Conservation (phyloP, 2,888 invertebrate species). For the Acanthosepion esculentum region DNA sequence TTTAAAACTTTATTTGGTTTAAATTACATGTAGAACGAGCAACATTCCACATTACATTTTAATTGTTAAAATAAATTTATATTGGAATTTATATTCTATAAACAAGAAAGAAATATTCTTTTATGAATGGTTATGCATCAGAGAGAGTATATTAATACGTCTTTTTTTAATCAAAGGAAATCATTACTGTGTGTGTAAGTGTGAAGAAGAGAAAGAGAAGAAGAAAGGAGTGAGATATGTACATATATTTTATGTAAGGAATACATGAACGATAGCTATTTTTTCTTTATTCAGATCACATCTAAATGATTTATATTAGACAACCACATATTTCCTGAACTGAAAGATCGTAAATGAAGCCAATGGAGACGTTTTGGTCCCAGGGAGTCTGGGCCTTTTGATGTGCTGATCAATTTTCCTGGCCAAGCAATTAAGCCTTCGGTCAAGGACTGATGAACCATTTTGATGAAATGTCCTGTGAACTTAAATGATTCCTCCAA, state of each 20-base stretch:
- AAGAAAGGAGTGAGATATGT: background rate
- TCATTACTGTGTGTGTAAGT: background rate
- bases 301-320: background rate
- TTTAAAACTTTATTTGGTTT: no score
- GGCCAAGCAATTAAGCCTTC: background rate
- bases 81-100: no score
- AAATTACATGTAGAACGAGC: no score
- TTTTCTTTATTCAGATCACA: background rate
- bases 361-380: background rate
- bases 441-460: conserved; percentile 6
- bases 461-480: conserved; percentile 21
- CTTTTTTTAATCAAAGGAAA: background rate
- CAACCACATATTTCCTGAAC: background rate
- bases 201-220: no score
- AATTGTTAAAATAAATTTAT: no score
- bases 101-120: no score
- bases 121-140: background rate
- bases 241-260: background rate
- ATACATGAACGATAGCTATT: background rate
- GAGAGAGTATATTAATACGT: background rate
- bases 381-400: background rate
- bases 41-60: no score
- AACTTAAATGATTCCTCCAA: background rate
- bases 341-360: conserved; percentile 33
- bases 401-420: background rate